Evolutionary conservation across 1,140 invertebrate genomes (phyloP).

Genomic region (Drosophila pseudoobscura): DNA sequence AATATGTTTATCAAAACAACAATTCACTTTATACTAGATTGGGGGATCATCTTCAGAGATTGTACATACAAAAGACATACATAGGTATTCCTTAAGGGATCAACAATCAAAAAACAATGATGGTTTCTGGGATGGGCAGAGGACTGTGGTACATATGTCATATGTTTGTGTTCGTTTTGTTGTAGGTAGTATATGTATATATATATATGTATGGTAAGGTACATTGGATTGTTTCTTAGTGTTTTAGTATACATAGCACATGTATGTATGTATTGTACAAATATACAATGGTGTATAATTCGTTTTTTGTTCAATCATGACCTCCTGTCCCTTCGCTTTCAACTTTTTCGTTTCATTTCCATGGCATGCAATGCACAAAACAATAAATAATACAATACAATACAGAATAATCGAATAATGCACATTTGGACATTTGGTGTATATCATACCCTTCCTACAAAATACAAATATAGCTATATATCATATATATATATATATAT

Average conservation of each 20-base stretch:
- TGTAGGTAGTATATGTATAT: conserved; percentile 18
- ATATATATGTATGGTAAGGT: conserved; percentile 56
- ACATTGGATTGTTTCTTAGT: conserved; percentile 75
- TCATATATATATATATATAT: conserved; percentile 30
- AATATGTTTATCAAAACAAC: conserved; percentile 77
- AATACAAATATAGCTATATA: conserved; percentile 17
- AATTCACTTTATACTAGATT: conserved; percentile 51
- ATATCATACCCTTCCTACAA: too few species aligned
- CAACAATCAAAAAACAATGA: conserved; percentile 42
- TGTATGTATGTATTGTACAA: conserved; percentile 15
- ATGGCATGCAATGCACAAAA: too few species aligned
- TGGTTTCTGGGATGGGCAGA: background rate
- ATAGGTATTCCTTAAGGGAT: conserved; percentile 26
- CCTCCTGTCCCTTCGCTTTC: background rate
- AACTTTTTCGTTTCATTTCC: too few species aligned
- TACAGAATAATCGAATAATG: conserved; percentile 20
- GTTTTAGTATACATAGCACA: conserved; percentile 37
- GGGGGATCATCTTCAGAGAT: conserved; percentile 40
- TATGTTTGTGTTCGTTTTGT: conserved; percentile 24
- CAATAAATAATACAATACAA: too few species aligned
- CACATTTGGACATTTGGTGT: conserved; percentile 26
- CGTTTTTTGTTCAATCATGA: conserved; percentile 5
- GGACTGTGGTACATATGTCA: background rate
- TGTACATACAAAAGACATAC: conserved; percentile 44
- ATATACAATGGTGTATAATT: conserved; percentile 21